Conservation (phyloP, 2,113 vertebrate genomes). For the Xerus inauris region DNA sequence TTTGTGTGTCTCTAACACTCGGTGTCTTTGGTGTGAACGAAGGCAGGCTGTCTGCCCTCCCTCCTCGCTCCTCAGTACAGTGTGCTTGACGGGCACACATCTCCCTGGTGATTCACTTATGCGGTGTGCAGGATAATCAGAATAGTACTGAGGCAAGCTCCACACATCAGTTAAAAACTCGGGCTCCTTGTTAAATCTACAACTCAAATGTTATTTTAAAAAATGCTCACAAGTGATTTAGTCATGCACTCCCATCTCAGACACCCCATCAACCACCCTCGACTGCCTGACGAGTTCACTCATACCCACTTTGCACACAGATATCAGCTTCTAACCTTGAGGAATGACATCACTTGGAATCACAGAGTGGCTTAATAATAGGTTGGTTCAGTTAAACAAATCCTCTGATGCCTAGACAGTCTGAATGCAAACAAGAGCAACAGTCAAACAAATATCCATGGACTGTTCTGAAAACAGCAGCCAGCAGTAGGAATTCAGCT, state of each 20-base stretch:
- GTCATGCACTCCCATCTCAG: not conserved
- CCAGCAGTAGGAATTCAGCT: not conserved
- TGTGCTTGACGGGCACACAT: slow-evolving; percentile 48
- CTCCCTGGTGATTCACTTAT: slow-evolving; percentile 30
- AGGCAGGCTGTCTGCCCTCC: slow-evolving; percentile 50
- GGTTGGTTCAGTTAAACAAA: not conserved
- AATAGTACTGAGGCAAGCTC: slow-evolving; percentile 14
- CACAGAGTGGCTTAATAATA: not conserved
- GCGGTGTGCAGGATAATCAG: not conserved
- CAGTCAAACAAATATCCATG: not conserved
- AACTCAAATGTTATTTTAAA: slow-evolving; percentile 41
- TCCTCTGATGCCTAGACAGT: not conserved
- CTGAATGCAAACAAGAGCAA: not conserved
- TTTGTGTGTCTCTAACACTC: slow-evolving; percentile 56
- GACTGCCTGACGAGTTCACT: not conserved
- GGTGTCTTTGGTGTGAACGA: not conserved
- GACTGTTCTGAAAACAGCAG: not conserved
- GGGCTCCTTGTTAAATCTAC: slow-evolving; percentile 22
- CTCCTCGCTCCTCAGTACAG: not conserved
- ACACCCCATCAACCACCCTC: not conserved
- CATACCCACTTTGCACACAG: not conserved
- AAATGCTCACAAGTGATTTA: not conserved
- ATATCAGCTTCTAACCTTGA: not conserved
- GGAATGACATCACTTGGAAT: not conserved
- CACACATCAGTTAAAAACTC: not conserved